Percentiles rank a stretch among this genome's conserved stretches.
These are phyloP conservation scores for Drosophila virilis DNA, from an alignment of 1,140 invertebrate genomes.

Conservation along the genomic window DNA sequence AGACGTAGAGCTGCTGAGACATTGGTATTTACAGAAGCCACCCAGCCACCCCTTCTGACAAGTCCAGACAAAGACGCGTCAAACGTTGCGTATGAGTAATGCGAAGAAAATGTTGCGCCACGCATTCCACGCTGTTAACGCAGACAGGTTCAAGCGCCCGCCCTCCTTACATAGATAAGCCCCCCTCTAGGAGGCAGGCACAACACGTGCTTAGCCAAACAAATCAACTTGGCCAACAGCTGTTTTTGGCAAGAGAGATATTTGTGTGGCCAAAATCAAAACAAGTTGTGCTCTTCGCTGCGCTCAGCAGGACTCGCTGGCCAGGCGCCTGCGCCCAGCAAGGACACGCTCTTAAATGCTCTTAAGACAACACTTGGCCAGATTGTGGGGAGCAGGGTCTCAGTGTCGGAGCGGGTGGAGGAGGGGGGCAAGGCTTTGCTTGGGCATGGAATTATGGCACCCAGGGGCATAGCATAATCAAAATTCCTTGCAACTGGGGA, in stretches of 20 bases:
- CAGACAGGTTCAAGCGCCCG: conserved; percentile 18
- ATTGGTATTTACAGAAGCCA: neutral
- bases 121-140: conserved; percentile 28
- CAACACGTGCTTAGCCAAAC: conserved; percentile 39
- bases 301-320: neutral
- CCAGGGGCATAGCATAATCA: conserved; percentile 83
- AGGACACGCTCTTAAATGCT: conserved; percentile 31
- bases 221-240: conserved; percentile 25
- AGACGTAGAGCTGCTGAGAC: conserved; percentile 8
- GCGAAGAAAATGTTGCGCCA: conserved; percentile 34
- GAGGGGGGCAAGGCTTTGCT: conserved; percentile 41
- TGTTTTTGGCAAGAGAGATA: conserved; percentile 12
- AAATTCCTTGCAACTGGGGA: conserved; percentile 83
- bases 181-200: neutral
- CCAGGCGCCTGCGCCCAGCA: neutral
- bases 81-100: conserved; percentile 70
- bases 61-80: conserved; percentile 51
- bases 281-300: conserved; percentile 30
- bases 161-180: neutral
- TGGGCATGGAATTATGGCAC: conserved; percentile 83
- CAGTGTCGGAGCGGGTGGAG: neutral
- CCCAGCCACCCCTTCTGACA: too few relatives aligned
- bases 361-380: conserved; percentile 3
- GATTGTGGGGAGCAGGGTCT: neutral
- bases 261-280: conserved; percentile 25